These are phyloP conservation scores for Sycophila texana DNA, from an alignment of 2,888 invertebrate genomes.

Conservation along the genomic window DNA sequence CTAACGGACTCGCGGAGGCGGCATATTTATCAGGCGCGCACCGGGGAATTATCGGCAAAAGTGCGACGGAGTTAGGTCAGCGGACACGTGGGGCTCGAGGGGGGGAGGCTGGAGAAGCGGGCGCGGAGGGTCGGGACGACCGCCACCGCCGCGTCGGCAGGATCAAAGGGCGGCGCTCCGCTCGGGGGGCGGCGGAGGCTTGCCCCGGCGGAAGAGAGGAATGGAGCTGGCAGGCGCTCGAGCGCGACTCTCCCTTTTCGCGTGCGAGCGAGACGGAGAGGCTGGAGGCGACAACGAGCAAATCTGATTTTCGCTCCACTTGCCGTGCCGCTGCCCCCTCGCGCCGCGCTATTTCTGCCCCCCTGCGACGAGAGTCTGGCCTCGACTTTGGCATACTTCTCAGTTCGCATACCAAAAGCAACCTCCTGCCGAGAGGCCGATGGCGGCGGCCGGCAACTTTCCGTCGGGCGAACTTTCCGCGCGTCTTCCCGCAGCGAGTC, in stretches of 20 bases:
- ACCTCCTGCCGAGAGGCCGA: background rate
- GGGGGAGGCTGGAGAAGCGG: conserved; percentile 58
- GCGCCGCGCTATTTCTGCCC: conserved; percentile 1
- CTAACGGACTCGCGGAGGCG: no score
- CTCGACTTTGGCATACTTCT: conserved; percentile 71
- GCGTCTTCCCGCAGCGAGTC: background rate
- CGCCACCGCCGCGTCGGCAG: conserved; percentile 66
- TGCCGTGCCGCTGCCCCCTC: conserved; percentile 60
- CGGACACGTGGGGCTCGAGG: conserved; percentile 67
- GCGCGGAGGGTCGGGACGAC: conserved; percentile 62
- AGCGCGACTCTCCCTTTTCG: conserved; percentile 48
- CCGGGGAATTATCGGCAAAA: conserved; percentile 13
- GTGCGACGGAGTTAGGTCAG: conserved; percentile 59
- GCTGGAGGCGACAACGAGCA: conserved; percentile 73
- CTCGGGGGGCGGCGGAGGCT: conserved; percentile 58
- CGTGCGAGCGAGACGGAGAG: conserved; percentile 40
- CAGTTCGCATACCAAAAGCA: conserved; percentile 64
- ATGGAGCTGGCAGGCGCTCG: conserved; percentile 53
- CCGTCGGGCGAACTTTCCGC: conserved; percentile 1
- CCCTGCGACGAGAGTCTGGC: conserved; percentile 47
- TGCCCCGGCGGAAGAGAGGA: conserved; percentile 62
- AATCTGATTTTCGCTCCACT: conserved; percentile 74
- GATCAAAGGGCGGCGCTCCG: conserved; percentile 74
- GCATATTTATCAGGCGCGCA: background rate
- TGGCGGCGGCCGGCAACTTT: conserved; percentile 6